These are phyloP conservation scores for Darevskia mixta DNA, from an alignment of 2,797 vertebrate species.

Conservation along the genomic window DNA sequence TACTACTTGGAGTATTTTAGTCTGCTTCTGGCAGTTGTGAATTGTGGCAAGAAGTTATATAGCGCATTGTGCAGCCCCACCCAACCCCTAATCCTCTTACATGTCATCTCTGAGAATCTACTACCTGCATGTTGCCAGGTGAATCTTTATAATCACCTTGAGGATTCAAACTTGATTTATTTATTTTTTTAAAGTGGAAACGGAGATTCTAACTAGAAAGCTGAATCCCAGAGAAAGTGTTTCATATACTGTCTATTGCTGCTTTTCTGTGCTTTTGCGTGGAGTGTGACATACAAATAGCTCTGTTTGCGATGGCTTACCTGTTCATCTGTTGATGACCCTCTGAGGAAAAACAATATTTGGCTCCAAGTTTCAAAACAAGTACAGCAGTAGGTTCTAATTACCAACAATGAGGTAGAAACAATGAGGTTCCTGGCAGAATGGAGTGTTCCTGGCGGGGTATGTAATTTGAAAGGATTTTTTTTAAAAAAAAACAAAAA, in stretches of 20 bases:
- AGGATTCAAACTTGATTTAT: too few relatives aligned
- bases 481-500: background rate
- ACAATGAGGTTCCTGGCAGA: conserved; percentile 6
- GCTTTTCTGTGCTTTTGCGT: background rate
- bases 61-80: background rate
- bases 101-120: too few relatives aligned
- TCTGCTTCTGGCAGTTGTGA: background rate
- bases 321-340: background rate
- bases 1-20: background rate
- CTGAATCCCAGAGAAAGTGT: too few relatives aligned
- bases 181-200: too few relatives aligned
- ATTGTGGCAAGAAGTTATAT: background rate
- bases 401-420: background rate
- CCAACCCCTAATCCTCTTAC: too few relatives aligned
- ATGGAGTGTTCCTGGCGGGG: background rate
- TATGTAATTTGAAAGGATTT: conserved; percentile 3
- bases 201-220: too few relatives aligned
- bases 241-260: background rate
- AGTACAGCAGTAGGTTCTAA: background rate
- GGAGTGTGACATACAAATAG: background rate
- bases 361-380: background rate
- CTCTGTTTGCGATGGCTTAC: background rate
- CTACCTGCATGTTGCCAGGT: background rate
- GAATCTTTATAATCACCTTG: background rate
- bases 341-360: background rate